Percentiles rank a stretch among this genome's conserved stretches.
Conservation (phyloP, 2,113 vertebrate genomes). For the Crotalus horridus region DNA sequence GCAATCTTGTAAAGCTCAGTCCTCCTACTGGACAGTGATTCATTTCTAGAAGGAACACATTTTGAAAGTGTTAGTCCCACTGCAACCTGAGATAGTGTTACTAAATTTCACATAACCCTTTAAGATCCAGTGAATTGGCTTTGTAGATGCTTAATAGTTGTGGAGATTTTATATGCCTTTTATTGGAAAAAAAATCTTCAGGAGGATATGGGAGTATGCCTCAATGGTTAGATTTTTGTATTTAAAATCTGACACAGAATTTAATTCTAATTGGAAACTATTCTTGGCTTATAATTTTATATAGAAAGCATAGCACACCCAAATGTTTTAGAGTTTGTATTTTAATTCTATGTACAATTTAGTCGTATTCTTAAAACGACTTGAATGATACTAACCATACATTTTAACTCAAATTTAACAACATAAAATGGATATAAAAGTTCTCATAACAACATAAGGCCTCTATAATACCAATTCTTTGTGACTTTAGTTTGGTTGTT, state of each 20-base stretch:
- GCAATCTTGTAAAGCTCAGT: not conserved
- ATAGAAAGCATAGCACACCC: not conserved
- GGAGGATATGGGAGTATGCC: not conserved
- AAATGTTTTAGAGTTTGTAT: not conserved
- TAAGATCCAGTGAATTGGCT: not conserved
- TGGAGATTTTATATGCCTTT: not conserved
- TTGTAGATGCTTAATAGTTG: not conserved
- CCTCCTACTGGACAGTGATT: not conserved
- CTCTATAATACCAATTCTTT: not conserved
- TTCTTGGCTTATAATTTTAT: not conserved
- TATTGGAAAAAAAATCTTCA: not conserved
- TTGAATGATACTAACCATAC: not conserved
- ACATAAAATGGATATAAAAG: not conserved
- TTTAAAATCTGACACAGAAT: not conserved
- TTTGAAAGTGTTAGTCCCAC: not conserved
- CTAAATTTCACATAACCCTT: not conserved
- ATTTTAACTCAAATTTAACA: not conserved
- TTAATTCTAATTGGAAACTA: not conserved
- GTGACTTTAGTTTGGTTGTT: not conserved
- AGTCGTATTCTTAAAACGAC: no score
- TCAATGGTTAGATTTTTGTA: not conserved
- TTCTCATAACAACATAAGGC: not conserved
- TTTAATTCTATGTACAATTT: not conserved
- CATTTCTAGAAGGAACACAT: not conserved
- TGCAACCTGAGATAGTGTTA: not conserved